phyloP scores from a whole-genome alignment of 2,797 vertebrate species.

The Schizopygopsis pylzovi region DNA sequence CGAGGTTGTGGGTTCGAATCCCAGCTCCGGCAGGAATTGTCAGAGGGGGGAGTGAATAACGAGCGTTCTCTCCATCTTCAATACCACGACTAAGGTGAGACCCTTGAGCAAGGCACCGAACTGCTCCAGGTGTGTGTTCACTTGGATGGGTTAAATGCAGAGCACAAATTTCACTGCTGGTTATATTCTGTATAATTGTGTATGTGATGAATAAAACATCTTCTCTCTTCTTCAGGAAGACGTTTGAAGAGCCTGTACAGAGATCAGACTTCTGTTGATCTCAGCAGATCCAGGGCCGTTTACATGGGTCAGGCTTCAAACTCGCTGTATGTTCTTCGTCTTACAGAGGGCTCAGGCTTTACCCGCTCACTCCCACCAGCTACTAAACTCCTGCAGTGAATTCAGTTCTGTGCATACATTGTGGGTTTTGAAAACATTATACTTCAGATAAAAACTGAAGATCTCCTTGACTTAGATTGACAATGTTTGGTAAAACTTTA shows the following conservation, averaged over 20 bases:
- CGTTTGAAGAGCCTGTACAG: background rate
- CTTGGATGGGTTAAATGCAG: too few species aligned
- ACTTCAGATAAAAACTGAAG: background rate
- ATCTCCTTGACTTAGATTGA: background rate
- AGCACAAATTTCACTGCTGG: too few species aligned
- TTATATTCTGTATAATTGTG: too few species aligned
- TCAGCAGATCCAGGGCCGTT: background rate
- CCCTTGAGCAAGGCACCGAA: too few species aligned
- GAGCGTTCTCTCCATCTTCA: too few species aligned
- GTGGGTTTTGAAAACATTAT: background rate
- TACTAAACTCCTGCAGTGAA: background rate
- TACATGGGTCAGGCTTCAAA: background rate
- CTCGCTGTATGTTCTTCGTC: background rate
- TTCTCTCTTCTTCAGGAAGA: too few species aligned
- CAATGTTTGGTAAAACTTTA: background rate
- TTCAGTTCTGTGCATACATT: background rate
- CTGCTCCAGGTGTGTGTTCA: too few species aligned
- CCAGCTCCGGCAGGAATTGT: too few species aligned
- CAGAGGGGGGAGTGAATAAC: too few species aligned
- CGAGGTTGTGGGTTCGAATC: too few species aligned
- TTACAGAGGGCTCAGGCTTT: background rate
- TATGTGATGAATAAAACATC: too few species aligned
- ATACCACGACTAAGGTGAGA: too few species aligned
- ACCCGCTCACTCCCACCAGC: background rate
- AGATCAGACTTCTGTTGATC: constrained; percentile 3